These are phyloP conservation scores for Porites divaricata DNA, from an alignment of 92 coral and sea anemone species.

Conservation along the genomic window DNA sequence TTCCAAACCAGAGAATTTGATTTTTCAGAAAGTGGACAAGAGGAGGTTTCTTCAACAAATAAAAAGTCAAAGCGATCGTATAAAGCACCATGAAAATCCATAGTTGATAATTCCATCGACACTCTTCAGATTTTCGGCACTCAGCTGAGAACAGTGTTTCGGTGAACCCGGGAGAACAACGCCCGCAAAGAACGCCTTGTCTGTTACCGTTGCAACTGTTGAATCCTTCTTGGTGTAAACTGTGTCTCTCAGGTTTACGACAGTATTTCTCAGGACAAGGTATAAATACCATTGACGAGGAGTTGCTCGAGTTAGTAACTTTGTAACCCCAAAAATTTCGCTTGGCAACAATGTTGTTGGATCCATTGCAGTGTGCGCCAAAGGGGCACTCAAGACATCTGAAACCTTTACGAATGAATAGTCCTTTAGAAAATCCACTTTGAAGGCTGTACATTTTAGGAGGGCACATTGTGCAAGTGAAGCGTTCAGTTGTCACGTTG, in stretches of 20 bases:
- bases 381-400: too few species aligned
- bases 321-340: conserved; percentile 68
- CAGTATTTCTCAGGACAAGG: background rate
- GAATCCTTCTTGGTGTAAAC: conserved; percentile 41
- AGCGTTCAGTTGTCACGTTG: conserved; percentile 39
- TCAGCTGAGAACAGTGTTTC: conserved; percentile 51
- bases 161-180: conserved; percentile 57
- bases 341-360: conserved; percentile 64
- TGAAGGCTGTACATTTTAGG: too few species aligned
- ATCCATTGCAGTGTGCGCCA: conserved; percentile 38
- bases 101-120: conserved; percentile 5
- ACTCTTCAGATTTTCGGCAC: conserved; percentile 37
- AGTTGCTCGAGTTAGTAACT: background rate
- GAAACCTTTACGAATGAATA: too few species aligned
- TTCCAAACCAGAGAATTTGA: conserved; percentile 23
- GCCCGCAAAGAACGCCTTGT: conserved; percentile 64
- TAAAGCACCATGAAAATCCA: conserved; percentile 18
- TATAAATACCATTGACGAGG: background rate
- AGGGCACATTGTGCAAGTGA: conserved; percentile 21
- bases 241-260: conserved; percentile 52
- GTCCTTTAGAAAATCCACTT: too few species aligned
- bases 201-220: conserved; percentile 66
- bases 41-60: conserved; percentile 32
- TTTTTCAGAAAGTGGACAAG: conserved; percentile 2
- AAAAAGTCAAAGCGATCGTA: conserved; percentile 3